Percentiles rank a stretch among this genome's conserved stretches.
phyloP scores from a whole-genome alignment of 1,140 invertebrate genomes.

The Ectropis grisescens region DNA sequence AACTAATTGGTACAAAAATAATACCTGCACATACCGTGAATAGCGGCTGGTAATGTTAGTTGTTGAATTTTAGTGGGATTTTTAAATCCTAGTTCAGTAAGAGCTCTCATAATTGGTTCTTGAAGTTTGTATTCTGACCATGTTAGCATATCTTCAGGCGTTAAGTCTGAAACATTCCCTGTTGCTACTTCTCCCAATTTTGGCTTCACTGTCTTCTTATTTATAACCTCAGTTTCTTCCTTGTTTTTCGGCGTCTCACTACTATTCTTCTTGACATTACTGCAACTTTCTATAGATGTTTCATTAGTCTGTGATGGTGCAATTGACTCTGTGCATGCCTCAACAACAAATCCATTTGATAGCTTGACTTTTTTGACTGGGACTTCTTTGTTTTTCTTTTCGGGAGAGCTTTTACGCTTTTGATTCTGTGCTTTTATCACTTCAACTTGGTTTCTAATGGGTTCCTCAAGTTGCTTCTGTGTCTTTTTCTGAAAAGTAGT shows the following conservation, averaged over 20 bases:
- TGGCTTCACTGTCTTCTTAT: constrained; percentile 12
- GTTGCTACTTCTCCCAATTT: constrained; percentile 37
- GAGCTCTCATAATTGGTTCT: constrained; percentile 77
- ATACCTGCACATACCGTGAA: constrained; percentile 81
- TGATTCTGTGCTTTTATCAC: constrained; percentile 17
- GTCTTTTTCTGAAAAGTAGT: too few relatives aligned
- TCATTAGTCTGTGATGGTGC: constrained; percentile 37
- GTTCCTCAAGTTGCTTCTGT: too few relatives aligned
- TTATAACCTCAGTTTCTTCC: constrained; percentile 1
- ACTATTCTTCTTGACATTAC: too few relatives aligned
- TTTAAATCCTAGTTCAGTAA: constrained; percentile 82
- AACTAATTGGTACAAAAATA: too few relatives aligned
- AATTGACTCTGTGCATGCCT: constrained; percentile 23
- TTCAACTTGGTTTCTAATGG: too few relatives aligned
- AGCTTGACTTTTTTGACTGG: constrained; percentile 42
- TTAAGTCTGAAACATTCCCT: constrained; percentile 21
- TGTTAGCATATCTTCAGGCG: constrained; percentile 69
- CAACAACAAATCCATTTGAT: constrained; percentile 42
- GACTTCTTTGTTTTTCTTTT: constrained; percentile 18
- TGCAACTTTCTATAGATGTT: too few relatives aligned
- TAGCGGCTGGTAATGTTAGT: constrained; percentile 85
- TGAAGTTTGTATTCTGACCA: constrained; percentile 84
- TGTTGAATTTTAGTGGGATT: constrained; percentile 88
- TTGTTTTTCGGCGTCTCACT: constrained; percentile 1
- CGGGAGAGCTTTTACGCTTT: constrained; percentile 7